phyloP scores from a whole-genome alignment of 2,113 vertebrate genomes.

The Cephalopholis sonnerati region DNA sequence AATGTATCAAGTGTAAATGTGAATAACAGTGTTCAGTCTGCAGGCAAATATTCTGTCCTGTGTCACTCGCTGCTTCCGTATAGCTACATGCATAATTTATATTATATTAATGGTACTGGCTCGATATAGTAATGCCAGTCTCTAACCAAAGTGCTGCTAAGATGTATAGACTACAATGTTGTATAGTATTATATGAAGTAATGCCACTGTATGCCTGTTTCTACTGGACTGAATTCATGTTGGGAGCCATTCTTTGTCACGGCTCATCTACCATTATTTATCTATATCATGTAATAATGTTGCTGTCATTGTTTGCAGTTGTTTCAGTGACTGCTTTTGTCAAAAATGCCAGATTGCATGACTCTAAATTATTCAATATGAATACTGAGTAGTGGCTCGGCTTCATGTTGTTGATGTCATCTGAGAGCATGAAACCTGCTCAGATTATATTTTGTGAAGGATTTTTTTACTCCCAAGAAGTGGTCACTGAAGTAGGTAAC shows the following conservation, averaged over 20 bases:
- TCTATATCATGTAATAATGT: not conserved
- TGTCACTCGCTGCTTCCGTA: constrained; percentile 16
- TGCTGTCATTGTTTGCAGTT: constrained; percentile 20
- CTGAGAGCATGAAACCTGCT: not conserved
- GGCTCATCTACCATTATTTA: not conserved
- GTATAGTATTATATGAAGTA: constrained; percentile 10
- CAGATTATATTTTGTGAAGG: too few species aligned
- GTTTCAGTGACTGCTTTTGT: constrained; percentile 10
- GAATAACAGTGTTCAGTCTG: constrained; percentile 22
- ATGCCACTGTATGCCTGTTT: constrained; percentile 17
- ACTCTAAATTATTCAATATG: constrained; percentile 26
- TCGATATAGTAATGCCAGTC: constrained; percentile 16
- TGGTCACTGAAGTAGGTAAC: too few species aligned
- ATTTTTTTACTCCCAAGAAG: too few species aligned
- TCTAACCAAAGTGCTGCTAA: constrained; percentile 75
- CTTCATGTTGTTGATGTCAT: not conserved
- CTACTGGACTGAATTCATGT: not conserved
- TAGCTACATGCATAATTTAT: constrained; percentile 44
- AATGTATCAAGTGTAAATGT: constrained; percentile 37
- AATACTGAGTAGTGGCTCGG: not conserved
- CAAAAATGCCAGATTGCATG: not conserved
- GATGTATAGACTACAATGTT: constrained; percentile 41
- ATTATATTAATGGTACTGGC: constrained; percentile 16
- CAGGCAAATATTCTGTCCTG: not conserved
- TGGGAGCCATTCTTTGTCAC: not conserved